Base-by-base conservation (phyloP, 2,797 vertebrate species). In the Diglossa cyanea region DNA sequence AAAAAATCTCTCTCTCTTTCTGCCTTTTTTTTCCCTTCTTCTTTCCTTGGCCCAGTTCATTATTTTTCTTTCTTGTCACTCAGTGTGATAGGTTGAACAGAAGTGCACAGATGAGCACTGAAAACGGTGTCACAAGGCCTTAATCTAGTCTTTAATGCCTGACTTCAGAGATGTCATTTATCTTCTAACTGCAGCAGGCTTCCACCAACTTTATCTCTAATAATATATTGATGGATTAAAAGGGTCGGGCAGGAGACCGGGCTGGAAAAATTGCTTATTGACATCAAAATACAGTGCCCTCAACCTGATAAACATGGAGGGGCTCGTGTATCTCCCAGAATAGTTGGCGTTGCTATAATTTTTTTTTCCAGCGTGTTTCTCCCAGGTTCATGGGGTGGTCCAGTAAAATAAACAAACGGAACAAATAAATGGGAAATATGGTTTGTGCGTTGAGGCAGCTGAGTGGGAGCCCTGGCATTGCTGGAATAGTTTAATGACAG, bases 181-280 rank as follows among this genome's bases (percentile, higher is more conserved):
- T 99, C 99, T 99, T 99, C 99, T 99, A 99, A 99, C 99, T 99
- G 99, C 99, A 99, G 99, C 99, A 99, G 99, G 99, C 99, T 98
- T 99, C 99, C 99, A 99, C 99, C 99, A 99, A 99, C 99, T 99
- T 99, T 99, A 99, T 99, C 99, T 99, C 99, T 99, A 99, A 99
- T 99, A 99, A 99, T 99, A 99, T 99, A 99, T 99, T 99, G 99
- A 99, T 99, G 99, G 99, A 99, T 99, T 99, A 99, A 99, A 99
- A 99, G 99, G 99, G 99, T 99, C 99, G 99, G 99, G 99, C 99
- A 99, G 99, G 99, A 99, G 99, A 99, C 98, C 98, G 98, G 99
- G 99, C 99, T 99, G 99, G 99, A 99, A 99, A 99, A 99, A 99
- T 99, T 99, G 99, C 99, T 99, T 99, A 99, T 99, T 99, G 99